A percentile compares a stretch with the other conserved stretches of the same genome.
These are phyloP conservation scores for Merluccius polli DNA, from an alignment of 2,797 vertebrate genomes.

Conservation along the genomic window DNA sequence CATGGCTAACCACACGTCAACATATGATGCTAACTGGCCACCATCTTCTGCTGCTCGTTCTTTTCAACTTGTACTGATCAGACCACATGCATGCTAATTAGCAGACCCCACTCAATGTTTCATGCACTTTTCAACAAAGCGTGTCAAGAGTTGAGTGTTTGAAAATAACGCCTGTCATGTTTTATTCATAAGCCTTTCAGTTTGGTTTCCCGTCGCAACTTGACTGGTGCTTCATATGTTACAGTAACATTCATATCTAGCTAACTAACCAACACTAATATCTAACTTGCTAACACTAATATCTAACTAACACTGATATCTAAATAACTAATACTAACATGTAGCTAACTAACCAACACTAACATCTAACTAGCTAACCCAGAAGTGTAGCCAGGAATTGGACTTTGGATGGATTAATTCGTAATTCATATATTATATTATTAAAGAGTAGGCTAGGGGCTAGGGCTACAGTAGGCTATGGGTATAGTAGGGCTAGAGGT, in stretches of 20 bases:
- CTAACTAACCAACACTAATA: conserved; percentile 11
- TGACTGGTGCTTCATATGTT: conserved; percentile 34
- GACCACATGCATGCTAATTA: conserved; percentile 49
- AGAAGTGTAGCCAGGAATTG: not conserved
- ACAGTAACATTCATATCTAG: conserved; percentile 14
- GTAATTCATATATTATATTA: no score
- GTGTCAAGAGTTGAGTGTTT: conserved; percentile 41
- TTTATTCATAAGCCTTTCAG: conserved; percentile 56
- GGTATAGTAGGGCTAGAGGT: no score
- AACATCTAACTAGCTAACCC: not conserved
- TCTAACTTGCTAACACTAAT: not conserved
- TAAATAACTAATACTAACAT: conserved; percentile 12
- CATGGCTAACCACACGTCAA: conserved; percentile 12
- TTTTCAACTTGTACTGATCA: conserved; percentile 41
- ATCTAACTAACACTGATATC: no score
- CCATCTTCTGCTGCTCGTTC: conserved; percentile 22
- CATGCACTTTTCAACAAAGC: conserved; percentile 34
- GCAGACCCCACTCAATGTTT: conserved; percentile 34
- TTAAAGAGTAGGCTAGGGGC: no score
- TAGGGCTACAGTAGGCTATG: no score
- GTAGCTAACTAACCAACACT: conserved; percentile 9
- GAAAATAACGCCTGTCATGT: conserved; percentile 49
- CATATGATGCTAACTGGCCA: conserved; percentile 33
- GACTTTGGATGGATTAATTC: not conserved
- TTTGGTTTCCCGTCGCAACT: conserved; percentile 33